Percentiles rank a stretch among this genome's conserved stretches.
These are phyloP conservation scores for Pararge aegeria DNA, from an alignment of 1,140 invertebrate species.

Conservation along the genomic window DNA sequence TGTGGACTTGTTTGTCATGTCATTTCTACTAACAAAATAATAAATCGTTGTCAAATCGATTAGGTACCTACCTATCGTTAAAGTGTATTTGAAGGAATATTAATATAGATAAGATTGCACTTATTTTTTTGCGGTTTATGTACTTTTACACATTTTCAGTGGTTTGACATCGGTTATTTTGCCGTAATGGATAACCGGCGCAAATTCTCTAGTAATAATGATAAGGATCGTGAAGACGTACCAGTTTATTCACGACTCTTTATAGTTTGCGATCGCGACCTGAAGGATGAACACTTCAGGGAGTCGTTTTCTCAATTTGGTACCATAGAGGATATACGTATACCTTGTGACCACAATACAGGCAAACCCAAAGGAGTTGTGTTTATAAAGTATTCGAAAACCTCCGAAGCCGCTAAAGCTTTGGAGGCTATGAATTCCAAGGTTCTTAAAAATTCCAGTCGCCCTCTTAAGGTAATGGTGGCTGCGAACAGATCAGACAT, in stretches of 20 bases:
- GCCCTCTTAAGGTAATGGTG: conserved; percentile 93
- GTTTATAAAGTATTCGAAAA: conserved; percentile 92
- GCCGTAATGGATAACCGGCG: conserved; percentile 38
- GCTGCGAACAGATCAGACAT: conserved; percentile 86
- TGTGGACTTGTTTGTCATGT: too few species aligned
- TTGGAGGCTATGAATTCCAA: conserved; percentile 93
- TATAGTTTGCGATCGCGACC: conserved; percentile 89
- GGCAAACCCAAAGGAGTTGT: conserved; percentile 91
- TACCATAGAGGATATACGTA: conserved; percentile 93
- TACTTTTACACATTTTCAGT: neutral
- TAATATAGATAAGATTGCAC: too few species aligned
- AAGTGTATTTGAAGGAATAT: too few species aligned
- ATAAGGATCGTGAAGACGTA: conserved; percentile 36
- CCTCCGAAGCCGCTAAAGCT: conserved; percentile 90
- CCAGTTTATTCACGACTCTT: conserved; percentile 83
- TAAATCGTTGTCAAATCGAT: too few species aligned
- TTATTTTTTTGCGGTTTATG: too few species aligned
- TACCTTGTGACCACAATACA: conserved; percentile 90
- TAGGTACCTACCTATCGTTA: too few species aligned
- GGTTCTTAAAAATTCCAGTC: conserved; percentile 84
- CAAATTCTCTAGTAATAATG: conserved; percentile 38
- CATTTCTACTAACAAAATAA: too few species aligned
- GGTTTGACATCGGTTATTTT: neutral
- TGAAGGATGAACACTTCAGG: conserved; percentile 89
- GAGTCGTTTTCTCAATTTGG: conserved; percentile 91